A percentile compares a stretch with the other conserved stretches of the same genome.
phyloP scores from a whole-genome alignment of 2,888 invertebrate species.

The Volucella bombylans region DNA sequence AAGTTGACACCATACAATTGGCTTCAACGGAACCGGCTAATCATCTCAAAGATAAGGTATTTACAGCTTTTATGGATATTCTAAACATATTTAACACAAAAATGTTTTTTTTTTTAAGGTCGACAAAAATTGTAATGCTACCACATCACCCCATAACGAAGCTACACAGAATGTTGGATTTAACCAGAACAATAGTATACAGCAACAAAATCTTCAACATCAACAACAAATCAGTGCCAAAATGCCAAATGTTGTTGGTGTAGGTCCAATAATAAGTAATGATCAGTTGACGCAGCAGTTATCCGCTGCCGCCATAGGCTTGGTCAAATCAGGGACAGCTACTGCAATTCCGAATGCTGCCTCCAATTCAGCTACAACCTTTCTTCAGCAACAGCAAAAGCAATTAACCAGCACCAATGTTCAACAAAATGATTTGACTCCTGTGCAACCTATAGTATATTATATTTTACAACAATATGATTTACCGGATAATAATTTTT shows the following conservation, averaged over 20 bases:
- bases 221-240: slow-evolving; percentile 61
- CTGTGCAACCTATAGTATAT: slow-evolving; percentile 77
- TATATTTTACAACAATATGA: slow-evolving; percentile 8
- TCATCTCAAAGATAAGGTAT: slow-evolving; percentile 83
- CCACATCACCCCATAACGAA: slow-evolving; percentile 82
- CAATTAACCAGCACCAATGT: slow-evolving; percentile 63
- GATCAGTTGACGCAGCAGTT: slow-evolving; percentile 53
- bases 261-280: slow-evolving; percentile 72
- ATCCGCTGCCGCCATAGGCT: slow-evolving; percentile 50
- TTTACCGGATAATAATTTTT: slow-evolving; percentile 58
- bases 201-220: slow-evolving; percentile 74
- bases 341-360: slow-evolving; percentile 62
- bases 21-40: slow-evolving; percentile 86
- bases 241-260: slow-evolving; percentile 64
- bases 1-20: slow-evolving; percentile 86
- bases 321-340: slow-evolving; percentile 76
- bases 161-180: slow-evolving; percentile 77
- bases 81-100: neutral
- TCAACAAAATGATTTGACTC: slow-evolving; percentile 78
- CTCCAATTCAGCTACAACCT: slow-evolving; percentile 42
- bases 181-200: slow-evolving; percentile 80
- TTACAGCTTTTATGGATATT: neutral
- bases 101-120: slow-evolving; percentile 77
- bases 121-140: slow-evolving; percentile 89
- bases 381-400: slow-evolving; percentile 71